These are phyloP conservation scores for Dasysyrphus tricinctus DNA, from an alignment of 2,888 invertebrate species.

Conservation along the genomic window DNA sequence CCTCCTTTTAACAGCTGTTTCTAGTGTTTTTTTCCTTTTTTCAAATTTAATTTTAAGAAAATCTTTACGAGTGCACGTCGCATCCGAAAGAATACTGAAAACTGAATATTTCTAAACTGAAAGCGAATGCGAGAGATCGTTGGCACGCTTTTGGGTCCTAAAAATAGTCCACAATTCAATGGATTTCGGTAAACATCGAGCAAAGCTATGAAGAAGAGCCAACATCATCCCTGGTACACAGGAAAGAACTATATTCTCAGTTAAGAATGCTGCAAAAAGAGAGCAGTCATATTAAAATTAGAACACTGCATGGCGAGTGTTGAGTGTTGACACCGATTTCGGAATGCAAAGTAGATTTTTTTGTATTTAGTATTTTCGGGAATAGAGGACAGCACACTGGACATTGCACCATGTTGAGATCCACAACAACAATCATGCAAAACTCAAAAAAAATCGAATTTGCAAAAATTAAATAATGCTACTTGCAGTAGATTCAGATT, in stretches of 20 bases:
- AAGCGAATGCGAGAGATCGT: slow-evolving; percentile 43
- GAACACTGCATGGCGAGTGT: slow-evolving; percentile 45
- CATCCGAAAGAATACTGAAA: slow-evolving; percentile 58
- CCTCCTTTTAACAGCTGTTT: slow-evolving; percentile 21
- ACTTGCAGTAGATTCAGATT: slow-evolving; percentile 34
- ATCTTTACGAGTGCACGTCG: slow-evolving; percentile 30
- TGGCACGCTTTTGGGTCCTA: slow-evolving; percentile 69
- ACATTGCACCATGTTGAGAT: slow-evolving; percentile 21
- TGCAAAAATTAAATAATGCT: slow-evolving; percentile 27
- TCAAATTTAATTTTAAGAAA: slow-evolving; percentile 18
- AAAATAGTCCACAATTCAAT: slow-evolving; percentile 53
- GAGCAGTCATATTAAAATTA: slow-evolving; percentile 54
- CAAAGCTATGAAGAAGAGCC: slow-evolving; percentile 15
- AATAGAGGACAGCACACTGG: slow-evolving; percentile 19
- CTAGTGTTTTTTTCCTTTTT: not conserved
- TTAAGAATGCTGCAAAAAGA: slow-evolving; percentile 40
- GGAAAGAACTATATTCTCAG: slow-evolving; percentile 33
- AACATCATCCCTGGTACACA: not conserved
- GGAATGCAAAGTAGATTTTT: slow-evolving; percentile 19
- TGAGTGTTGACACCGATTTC: slow-evolving; percentile 65
- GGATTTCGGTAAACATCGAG: slow-evolving; percentile 30
- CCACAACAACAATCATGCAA: slow-evolving; percentile 51
- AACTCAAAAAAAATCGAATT: slow-evolving; percentile 57
- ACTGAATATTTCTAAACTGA: slow-evolving; percentile 58
- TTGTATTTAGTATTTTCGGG: not conserved